A percentile compares a stretch with the other conserved stretches of the same genome.
Conservation (phyloP, 2,888 invertebrate species). For the Anthophora plumipes region DNA sequence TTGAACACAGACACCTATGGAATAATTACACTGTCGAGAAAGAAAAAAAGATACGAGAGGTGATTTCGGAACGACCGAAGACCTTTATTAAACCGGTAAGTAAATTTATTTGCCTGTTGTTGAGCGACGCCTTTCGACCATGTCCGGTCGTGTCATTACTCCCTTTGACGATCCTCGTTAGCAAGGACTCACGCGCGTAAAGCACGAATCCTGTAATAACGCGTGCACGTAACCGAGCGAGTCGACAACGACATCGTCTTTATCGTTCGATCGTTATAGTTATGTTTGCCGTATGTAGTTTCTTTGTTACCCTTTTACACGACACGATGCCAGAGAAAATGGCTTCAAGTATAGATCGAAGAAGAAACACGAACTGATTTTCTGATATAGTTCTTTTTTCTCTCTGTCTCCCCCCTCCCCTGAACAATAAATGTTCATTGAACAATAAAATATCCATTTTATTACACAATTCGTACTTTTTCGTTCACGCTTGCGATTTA, state of each 20-base stretch:
- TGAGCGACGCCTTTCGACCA: slow-evolving; percentile 76
- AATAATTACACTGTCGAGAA: slow-evolving; percentile 56
- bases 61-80: slow-evolving; percentile 49
- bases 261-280: slow-evolving; percentile 62
- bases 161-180: slow-evolving; percentile 82
- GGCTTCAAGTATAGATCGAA: background rate
- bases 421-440: no score
- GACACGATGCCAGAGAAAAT: background rate
- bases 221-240: slow-evolving; percentile 58
- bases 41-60: slow-evolving; percentile 41
- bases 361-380: background rate
- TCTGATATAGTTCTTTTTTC: no score
- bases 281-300: slow-evolving; percentile 42
- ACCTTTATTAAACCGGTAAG: slow-evolving; percentile 76
- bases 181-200: slow-evolving; percentile 69
- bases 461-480: no score
- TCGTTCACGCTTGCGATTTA: no score
- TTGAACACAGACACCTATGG: slow-evolving; percentile 22
- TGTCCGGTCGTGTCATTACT: slow-evolving; percentile 82
- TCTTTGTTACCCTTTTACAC: slow-evolving; percentile 44
- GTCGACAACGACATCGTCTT: slow-evolving; percentile 57
- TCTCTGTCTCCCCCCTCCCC: no score
- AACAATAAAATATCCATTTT: no score
- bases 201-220: slow-evolving; percentile 70
- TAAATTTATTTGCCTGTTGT: slow-evolving; percentile 78